These are phyloP conservation scores for Paralinhomoeus sp. DNA, from an alignment of 2,888 invertebrate species.

Conservation along the genomic window DNA sequence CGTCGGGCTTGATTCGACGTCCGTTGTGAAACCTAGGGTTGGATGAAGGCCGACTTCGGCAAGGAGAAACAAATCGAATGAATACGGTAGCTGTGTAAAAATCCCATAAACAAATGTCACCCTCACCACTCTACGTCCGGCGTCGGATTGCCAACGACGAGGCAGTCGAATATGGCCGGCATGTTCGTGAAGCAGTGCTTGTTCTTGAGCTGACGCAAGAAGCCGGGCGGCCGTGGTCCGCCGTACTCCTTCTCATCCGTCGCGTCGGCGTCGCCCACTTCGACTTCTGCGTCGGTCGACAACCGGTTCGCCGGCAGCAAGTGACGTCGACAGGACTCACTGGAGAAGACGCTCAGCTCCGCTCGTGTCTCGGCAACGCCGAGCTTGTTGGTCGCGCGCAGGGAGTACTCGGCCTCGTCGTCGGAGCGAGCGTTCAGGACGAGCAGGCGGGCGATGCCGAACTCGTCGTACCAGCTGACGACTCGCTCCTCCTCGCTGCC, in stretches of 20 bases:
- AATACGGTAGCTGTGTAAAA: not conserved
- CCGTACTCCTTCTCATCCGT: not conserved
- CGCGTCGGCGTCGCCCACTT: too few species aligned
- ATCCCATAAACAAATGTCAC: not conserved
- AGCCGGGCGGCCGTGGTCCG: slow-evolving; percentile 23
- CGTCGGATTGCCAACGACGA: slow-evolving; percentile 21
- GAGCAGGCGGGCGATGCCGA: slow-evolving; percentile 21
- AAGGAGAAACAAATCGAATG: not conserved
- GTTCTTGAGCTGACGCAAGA: slow-evolving; percentile 24
- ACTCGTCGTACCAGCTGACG: slow-evolving; percentile 21
- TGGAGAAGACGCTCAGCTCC: slow-evolving; percentile 15
- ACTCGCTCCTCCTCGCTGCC: slow-evolving; percentile 9
- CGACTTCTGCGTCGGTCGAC: too few species aligned
- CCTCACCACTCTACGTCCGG: slow-evolving; percentile 21
- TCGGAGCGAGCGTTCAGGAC: slow-evolving; percentile 21
- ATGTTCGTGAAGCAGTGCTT: slow-evolving; percentile 24
- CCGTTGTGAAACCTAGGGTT: slow-evolving; percentile 23
- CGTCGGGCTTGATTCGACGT: not conserved
- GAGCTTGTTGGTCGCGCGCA: slow-evolving; percentile 22
- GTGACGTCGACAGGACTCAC: too few species aligned
- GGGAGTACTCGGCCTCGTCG: slow-evolving; percentile 24
- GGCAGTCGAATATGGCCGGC: slow-evolving; percentile 25
- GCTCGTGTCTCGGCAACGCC: slow-evolving; percentile 22
- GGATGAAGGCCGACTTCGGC: too few species aligned
- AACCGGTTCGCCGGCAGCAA: too few species aligned